Evolutionary conservation across 2,113 vertebrate species (phyloP), one percentile per base, ranked within the genome.

Genomic region (Sinocyclocheilus anshuiensis): DNA sequence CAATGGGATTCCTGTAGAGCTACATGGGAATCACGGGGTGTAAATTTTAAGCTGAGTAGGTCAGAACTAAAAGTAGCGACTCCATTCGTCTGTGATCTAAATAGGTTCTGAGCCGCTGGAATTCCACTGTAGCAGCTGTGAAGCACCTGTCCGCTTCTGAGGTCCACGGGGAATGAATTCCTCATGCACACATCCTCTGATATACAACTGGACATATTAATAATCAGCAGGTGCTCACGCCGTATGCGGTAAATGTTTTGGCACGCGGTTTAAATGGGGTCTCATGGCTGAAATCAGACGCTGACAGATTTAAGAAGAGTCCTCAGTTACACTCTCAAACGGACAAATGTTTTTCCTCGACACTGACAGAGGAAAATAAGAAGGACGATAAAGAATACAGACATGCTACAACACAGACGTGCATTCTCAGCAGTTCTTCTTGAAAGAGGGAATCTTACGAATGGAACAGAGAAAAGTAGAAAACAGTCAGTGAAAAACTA

Each of bases 41-140:
- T 87, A 81, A 78, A 90, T 88, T 84, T 87, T 88, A 88, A 86
- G 75, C 77, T 88, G 87, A 87, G 71, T 76, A 75, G 84, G 86
- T 87, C 86, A 88, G 77, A 80, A 83, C 86, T 87, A 76, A 86
- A 86, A 84, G 59, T 12, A 83, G 88, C 20, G 5, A 69, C 76
- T 79, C 45, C 53, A 84, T 84, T 86, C 18, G 69, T 67, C 13
- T 16, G 82, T 86, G 87, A 87, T 87, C 61, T 82, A 84, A 89
- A 82, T 80, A 87, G 63, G 16, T 39, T 53, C 79, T 79, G 39
- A 71, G 53, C 71, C 1, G 16, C 18, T 48, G 86, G 77, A 77
- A 87, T 84, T 71, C 67, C 65, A 77, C 8, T 71, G 16, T 12
- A 61, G 67, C 80, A 76, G 72, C 86, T 89, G 87, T 82, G 24